phyloP scores from a whole-genome alignment of 2,888 invertebrate species.

The Nipponacmea schrenckii region DNA sequence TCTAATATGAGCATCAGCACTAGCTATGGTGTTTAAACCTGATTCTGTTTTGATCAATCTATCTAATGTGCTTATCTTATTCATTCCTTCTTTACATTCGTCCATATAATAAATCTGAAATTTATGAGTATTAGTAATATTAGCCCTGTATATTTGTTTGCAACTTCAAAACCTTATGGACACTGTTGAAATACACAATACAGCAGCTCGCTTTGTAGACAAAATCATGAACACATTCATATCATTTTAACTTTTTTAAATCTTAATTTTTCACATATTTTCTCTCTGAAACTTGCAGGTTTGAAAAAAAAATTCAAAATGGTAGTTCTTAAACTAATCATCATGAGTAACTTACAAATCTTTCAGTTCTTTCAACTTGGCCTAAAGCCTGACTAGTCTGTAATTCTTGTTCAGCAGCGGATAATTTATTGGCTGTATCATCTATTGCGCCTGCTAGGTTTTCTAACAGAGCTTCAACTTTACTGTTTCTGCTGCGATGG shows the following conservation, averaged over 20 bases:
- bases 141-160: too few relatives aligned
- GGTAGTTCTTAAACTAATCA: too few relatives aligned
- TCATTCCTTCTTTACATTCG: slow-evolving; percentile 49
- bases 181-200: too few relatives aligned
- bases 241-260: too few relatives aligned
- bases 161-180: too few relatives aligned
- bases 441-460: slow-evolving; percentile 54
- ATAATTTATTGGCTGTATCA: slow-evolving; percentile 85
- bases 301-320: too few relatives aligned
- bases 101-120: slow-evolving; percentile 37
- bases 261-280: too few relatives aligned
- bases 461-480: slow-evolving; percentile 49
- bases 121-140: not conserved
- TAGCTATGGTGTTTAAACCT: slow-evolving; percentile 66
- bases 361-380: slow-evolving; percentile 69
- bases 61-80: slow-evolving; percentile 45
- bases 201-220: too few relatives aligned
- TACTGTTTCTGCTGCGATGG: slow-evolving; percentile 33
- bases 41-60: slow-evolving; percentile 71
- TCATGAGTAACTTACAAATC: slow-evolving; percentile 43
- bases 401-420: slow-evolving; percentile 88
- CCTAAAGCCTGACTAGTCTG: slow-evolving; percentile 84
- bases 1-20: slow-evolving; percentile 74
- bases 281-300: too few relatives aligned
- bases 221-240: too few relatives aligned